Conservation (phyloP, 2,797 vertebrate species). For the Myripristis jacobus region DNA sequence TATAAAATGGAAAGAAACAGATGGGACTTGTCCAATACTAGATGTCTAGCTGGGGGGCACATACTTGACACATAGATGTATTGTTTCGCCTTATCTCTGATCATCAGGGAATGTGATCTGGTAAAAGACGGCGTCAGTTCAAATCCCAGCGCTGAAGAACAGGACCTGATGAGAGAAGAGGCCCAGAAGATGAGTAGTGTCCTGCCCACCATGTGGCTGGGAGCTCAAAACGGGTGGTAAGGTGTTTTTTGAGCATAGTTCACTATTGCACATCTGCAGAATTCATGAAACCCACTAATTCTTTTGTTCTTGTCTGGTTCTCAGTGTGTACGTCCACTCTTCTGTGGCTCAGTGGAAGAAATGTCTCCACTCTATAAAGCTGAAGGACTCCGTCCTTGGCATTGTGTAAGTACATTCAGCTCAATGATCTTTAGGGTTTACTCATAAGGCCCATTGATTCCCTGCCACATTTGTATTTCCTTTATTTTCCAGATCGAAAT, state of each 20-base stretch:
- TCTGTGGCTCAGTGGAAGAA: conserved; percentile 97
- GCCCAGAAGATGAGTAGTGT: conserved; percentile 99
- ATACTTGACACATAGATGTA: not conserved
- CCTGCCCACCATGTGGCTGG: conserved; percentile 98
- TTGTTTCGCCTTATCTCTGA: not conserved
- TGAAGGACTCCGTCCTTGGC: conserved; percentile 97
- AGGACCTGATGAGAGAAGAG: conserved; percentile 95
- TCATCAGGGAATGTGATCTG: conserved; percentile 87
- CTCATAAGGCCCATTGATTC: no score
- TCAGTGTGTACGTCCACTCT: conserved; percentile 96
- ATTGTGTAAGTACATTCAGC: conserved; percentile 90
- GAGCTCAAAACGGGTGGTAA: conserved; percentile 97
- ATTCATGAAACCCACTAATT: not conserved
- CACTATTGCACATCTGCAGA: not conserved
- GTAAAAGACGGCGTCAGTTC: conserved; percentile 89
- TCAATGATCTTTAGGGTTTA: not conserved
- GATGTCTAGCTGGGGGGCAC: not conserved
- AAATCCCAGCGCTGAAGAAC: conserved; percentile 87
- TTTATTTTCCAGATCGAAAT: not conserved
- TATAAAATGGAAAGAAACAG: no score
- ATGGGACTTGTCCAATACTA: no score
- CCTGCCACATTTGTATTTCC: not conserved
- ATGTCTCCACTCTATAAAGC: conserved; percentile 97
- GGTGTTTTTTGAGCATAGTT: not conserved
- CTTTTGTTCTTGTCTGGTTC: conserved; percentile 56